Conservation (phyloP, 2,888 invertebrate species). For the Blastobasis adustella region DNA sequence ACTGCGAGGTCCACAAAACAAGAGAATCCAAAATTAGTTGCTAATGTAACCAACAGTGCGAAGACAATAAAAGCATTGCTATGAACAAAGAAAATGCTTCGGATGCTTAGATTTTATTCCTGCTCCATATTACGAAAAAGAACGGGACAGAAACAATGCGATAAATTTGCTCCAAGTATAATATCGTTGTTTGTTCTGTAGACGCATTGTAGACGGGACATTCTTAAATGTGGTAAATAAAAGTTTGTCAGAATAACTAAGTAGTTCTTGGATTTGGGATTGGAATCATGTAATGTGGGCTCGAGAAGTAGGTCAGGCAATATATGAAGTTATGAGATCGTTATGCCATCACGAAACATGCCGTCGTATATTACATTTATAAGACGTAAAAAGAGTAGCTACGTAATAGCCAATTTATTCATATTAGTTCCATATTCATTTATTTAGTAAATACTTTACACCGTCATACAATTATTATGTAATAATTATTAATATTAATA, state of each 20-base stretch:
- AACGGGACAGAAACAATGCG: slow-evolving; percentile 28
- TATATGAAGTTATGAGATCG: not conserved
- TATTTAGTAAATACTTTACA: too few species aligned
- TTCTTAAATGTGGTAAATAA: slow-evolving; percentile 16
- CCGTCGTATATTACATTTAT: too few species aligned
- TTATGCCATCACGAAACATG: too few species aligned
- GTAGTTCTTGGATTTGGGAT: not conserved
- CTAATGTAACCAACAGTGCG: too few species aligned
- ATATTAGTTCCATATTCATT: too few species aligned
- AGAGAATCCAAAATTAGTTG: too few species aligned
- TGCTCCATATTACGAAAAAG: slow-evolving; percentile 10
- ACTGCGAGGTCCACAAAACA: too few species aligned
- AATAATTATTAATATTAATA: too few species aligned
- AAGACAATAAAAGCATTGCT: too few species aligned
- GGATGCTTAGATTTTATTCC: not conserved
- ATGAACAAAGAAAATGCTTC: not conserved
- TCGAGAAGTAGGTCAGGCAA: not conserved
- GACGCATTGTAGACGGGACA: slow-evolving; percentile 3
- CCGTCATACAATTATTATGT: too few species aligned
- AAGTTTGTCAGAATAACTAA: slow-evolving; percentile 4
- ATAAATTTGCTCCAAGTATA: slow-evolving; percentile 32
- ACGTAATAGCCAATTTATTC: too few species aligned
- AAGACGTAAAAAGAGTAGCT: too few species aligned
- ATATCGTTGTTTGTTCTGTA: slow-evolving; percentile 30
- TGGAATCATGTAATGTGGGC: not conserved